A percentile compares a stretch with the other conserved stretches of the same genome.
phyloP scores from a whole-genome alignment of 2,113 vertebrate species.

The Sturnus vulgaris region DNA sequence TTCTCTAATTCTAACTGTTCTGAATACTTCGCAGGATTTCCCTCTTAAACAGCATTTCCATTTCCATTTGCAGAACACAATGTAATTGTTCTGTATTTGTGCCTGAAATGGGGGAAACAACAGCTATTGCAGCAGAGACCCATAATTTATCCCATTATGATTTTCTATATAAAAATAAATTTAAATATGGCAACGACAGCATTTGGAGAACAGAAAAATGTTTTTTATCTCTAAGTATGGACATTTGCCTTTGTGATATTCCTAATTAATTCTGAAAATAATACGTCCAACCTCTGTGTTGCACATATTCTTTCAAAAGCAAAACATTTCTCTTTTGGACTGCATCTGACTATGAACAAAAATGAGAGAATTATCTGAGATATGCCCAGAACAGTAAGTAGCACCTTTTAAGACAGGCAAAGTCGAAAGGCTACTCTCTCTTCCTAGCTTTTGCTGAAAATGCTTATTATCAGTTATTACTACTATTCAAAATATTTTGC shows the following conservation, averaged over 20 bases:
- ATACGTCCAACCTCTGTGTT: background rate
- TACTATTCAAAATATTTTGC: background rate
- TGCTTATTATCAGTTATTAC: background rate
- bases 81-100: fast-evolving
- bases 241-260: background rate
- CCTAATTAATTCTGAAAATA: background rate
- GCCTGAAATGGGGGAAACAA: background rate
- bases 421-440: background rate
- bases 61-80: background rate
- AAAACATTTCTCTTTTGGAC: background rate
- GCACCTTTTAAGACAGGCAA: background rate
- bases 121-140: background rate
- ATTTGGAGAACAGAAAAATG: background rate
- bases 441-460: background rate
- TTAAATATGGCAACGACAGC: background rate
- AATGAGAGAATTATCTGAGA: background rate
- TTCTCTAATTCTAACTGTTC: background rate
- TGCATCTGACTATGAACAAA: background rate
- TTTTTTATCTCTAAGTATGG: background rate
- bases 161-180: background rate
- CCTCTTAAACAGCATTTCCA: background rate
- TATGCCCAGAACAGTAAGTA: background rate
- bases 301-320: background rate
- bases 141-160: background rate
- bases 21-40: background rate